A percentile compares a stretch with the other conserved stretches of the same genome.
These are phyloP conservation scores for Syngnathus floridae DNA, from an alignment of 2,113 vertebrate species.

Conservation along the genomic window DNA sequence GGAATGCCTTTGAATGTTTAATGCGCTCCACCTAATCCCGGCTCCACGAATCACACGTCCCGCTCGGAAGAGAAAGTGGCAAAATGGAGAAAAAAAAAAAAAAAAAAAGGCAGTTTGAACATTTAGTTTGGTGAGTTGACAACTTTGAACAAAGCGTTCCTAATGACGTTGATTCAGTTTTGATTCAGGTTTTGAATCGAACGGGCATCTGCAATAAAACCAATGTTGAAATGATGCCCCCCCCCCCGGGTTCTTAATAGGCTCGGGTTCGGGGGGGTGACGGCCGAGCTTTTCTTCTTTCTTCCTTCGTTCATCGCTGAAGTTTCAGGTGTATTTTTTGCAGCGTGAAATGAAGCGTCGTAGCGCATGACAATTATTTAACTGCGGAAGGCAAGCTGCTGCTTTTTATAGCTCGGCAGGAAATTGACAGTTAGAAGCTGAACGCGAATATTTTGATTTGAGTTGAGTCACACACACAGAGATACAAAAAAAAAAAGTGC, in stretches of 20 bases:
- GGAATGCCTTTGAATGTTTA: not conserved
- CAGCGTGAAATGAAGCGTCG: not conserved
- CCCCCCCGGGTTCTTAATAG: no score
- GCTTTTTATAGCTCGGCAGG: not conserved
- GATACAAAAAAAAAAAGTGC: no score
- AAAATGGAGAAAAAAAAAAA: not conserved
- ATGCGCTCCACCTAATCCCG: constrained; percentile 9
- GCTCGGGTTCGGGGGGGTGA: not conserved
- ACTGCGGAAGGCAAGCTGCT: not conserved
- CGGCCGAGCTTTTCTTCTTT: no score
- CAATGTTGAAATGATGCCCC: no score
- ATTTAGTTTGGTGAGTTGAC: not conserved
- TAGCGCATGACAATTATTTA: not conserved
- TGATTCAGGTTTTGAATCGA: no score
- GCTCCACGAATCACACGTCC: not conserved
- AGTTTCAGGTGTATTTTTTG: not conserved
- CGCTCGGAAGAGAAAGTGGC: not conserved
- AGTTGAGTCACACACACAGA: not conserved
- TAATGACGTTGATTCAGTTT: no score
- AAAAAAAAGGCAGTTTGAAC: not conserved
- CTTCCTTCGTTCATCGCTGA: no score
- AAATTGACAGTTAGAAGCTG: not conserved
- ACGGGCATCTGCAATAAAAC: no score
- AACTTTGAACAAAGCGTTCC: no score
- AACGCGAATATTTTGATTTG: not conserved